Conservation (phyloP, 2,888 invertebrate genomes). For the Polydrusus cervinus region DNA sequence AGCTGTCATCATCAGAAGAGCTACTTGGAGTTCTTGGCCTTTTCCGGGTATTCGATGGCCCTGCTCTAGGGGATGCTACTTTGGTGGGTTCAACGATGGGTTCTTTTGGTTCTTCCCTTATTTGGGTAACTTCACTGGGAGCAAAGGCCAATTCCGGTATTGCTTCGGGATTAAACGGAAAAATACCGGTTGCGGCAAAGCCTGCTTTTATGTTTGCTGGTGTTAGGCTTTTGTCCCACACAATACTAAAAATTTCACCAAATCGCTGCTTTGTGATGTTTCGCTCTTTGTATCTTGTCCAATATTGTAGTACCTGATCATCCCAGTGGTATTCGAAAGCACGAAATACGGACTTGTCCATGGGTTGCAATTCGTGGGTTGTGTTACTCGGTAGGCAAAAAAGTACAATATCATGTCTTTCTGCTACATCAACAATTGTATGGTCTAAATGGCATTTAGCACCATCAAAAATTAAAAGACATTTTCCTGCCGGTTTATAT, state of each 20-base stretch:
- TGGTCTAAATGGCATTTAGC: constrained; percentile 61
- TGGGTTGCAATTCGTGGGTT: constrained; percentile 63
- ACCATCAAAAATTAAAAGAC: constrained; percentile 60
- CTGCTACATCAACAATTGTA: constrained; percentile 62
- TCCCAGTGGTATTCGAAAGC: constrained; percentile 65
- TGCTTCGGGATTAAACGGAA: constrained; percentile 44
- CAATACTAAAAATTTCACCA: constrained; percentile 16
- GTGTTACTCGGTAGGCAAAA: constrained; percentile 65
- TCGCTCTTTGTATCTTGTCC: constrained; percentile 39
- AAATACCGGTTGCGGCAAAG: constrained; percentile 52
- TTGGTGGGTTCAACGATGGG: neutral
- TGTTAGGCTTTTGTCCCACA: constrained; percentile 17
- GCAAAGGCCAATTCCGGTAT: constrained; percentile 50
- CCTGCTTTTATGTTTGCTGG: constrained; percentile 50
- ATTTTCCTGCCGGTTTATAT: constrained; percentile 56
- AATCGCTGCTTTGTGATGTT: constrained; percentile 53
- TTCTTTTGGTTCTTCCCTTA: neutral
- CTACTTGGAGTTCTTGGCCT: neutral
- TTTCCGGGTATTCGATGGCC: neutral
- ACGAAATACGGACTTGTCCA: constrained; percentile 63
- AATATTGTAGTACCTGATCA: constrained; percentile 62
- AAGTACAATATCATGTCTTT: constrained; percentile 59
- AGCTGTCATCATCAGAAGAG: neutral
- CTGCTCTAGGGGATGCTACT: neutral
- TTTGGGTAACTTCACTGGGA: neutral